Base-by-base conservation (phyloP, 2,797 vertebrate genomes). In the Poecilia picta region DNA sequence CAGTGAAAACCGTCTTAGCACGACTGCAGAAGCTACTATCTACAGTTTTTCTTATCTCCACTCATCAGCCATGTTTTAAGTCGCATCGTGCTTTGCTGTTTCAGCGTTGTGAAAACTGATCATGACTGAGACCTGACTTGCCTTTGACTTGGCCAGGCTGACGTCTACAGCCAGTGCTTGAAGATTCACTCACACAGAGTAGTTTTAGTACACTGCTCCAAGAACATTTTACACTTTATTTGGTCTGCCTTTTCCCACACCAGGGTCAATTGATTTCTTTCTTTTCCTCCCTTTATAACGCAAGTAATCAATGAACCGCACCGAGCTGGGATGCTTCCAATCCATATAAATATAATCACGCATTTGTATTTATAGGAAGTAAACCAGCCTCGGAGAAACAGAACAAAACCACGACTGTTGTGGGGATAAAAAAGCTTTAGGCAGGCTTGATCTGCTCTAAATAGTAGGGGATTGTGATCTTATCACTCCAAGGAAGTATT, bases 311-410 rank as follows among this genome's bases (percentile, higher is more conserved):
- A 95, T 95, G 94, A 86, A 73, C 77, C 89, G 80, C 82, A 83
- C 83, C 80, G 84, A 87, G 88, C 88, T 76, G 77, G 84, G 85
- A 92, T 87, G 86, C 83, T 87, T 93, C 88, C 88, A 87, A 91
- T 94, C 92, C 89, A 92, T 95, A 91, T 85, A 93, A 94, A 95
- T 92, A 92, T 95, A 92, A 94, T 94, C 86, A 89, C 81, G 75
- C 87, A 87, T 92, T 94, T 94, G 90, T 93, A 85, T 94, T 93
- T 89, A 89, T 85, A 85, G 82, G 76, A 92, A 93, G 89, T 82
- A 76, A 93, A 90, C 80, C 84, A 77, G 81, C 81, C 79, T 4
- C 53, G 36, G 85, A 88, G 83, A 83, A 89, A 75, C 16, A 73
- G 84, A 90, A 89, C 82, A 92, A 90, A 88, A 80, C 85, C 87